Percentiles rank a stretch among this genome's conserved stretches.
Evolutionary conservation across 2,888 invertebrate genomes (phyloP).

Genomic region (Gnatocerus cornutus): DNA sequence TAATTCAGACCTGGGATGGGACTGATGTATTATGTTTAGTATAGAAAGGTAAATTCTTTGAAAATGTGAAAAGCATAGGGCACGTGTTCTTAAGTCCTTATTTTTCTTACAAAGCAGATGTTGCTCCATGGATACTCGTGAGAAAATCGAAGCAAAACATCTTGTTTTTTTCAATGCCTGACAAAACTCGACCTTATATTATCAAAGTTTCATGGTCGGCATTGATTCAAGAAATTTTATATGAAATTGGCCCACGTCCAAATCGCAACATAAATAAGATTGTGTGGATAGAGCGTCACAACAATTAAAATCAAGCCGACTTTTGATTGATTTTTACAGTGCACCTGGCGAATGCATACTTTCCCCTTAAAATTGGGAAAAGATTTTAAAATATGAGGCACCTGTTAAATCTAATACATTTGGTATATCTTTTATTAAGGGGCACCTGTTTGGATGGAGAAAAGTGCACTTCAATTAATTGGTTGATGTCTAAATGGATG

Average conservation of each 20-base stretch:
- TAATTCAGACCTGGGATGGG: constrained; percentile 55
- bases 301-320: constrained; percentile 29
- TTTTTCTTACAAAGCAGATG: constrained; percentile 47
- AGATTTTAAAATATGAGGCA: constrained; percentile 53
- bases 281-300: constrained; percentile 16
- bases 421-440: constrained; percentile 30
- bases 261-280: constrained; percentile 28
- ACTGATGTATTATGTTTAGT: constrained; percentile 49
- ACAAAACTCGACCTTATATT: constrained; percentile 25
- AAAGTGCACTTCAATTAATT: constrained; percentile 30
- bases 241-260: constrained; percentile 19
- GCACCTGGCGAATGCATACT: constrained; percentile 27
- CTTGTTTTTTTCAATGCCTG: constrained; percentile 27
- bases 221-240: constrained; percentile 30
- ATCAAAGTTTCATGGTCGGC: constrained; percentile 32
- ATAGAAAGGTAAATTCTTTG: constrained; percentile 52
- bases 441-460: constrained; percentile 47
- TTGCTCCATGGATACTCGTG: constrained; percentile 40
- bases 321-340: constrained; percentile 29
- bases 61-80: constrained; percentile 49
- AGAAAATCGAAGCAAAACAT: constrained; percentile 46
- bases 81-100: constrained; percentile 49
- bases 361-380: constrained; percentile 36
- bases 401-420: constrained; percentile 59
- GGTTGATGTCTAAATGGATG: constrained; percentile 23